These are phyloP conservation scores for Hypena proboscidalis DNA, from an alignment of 2,888 invertebrate genomes.

Conservation along the genomic window DNA sequence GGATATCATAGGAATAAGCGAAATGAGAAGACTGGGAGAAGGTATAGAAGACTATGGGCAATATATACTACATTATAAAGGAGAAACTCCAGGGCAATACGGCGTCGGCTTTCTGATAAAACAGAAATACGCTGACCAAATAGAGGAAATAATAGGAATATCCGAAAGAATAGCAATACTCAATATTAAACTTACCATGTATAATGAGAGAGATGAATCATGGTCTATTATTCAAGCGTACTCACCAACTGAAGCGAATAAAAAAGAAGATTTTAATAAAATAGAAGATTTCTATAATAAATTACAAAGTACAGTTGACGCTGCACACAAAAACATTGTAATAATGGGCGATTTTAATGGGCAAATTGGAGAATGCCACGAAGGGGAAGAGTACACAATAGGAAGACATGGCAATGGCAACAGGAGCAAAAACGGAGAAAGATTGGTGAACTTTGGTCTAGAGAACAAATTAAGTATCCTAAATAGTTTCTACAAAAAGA, in stretches of 20 bases:
- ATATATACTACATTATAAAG: conserved; percentile 7
- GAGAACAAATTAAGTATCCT: too few relatives aligned
- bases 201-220: conserved; percentile 2
- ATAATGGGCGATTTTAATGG: conserved; percentile 6
- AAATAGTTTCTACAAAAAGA: too few relatives aligned
- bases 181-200: conserved; percentile 6
- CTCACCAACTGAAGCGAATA: too few relatives aligned
- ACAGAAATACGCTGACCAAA: not conserved
- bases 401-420: too few relatives aligned
- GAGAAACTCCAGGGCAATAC: conserved; percentile 4
- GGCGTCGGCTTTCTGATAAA: conserved; percentile 11
- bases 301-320: not conserved
- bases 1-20: too few relatives aligned
- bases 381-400: not conserved
- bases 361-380: not conserved
- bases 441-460: too few relatives aligned
- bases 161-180: conserved; percentile 10
- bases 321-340: conserved; percentile 1
- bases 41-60: not conserved
- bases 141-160: conserved; percentile 7
- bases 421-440: too few relatives aligned
- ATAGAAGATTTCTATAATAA: conserved; percentile 4
- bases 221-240: too few relatives aligned
- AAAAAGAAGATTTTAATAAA: conserved; percentile 1
- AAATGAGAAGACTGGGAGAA: conserved; percentile 6